Percentiles rank a stretch among this genome's conserved stretches.
Evolutionary conservation across 2,797 vertebrate genomes (phyloP).

Genomic region (Melanotaenia trifasciata): DNA sequence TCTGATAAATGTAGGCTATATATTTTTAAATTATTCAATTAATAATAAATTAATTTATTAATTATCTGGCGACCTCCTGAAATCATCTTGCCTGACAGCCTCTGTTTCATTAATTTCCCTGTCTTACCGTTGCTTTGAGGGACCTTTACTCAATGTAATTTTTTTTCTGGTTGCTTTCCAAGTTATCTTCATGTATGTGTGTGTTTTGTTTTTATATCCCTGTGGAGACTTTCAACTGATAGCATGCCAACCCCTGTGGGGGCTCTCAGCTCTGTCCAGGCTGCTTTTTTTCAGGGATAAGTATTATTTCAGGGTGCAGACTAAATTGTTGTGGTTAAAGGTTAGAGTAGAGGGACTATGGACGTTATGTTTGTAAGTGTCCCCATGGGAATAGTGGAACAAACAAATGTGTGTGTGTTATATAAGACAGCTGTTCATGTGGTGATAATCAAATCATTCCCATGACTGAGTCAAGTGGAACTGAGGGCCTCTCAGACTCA

Average conservation of each 20-base stretch:
- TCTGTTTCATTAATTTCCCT: constrained; percentile 13
- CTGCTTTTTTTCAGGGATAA: not conserved
- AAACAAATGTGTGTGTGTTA: constrained; percentile 66
- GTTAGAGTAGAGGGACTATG: not conserved
- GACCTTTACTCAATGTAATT: constrained; percentile 48
- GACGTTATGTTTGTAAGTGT: constrained; percentile 17
- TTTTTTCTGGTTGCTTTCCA: constrained; percentile 62
- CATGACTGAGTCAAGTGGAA: constrained; percentile 79
- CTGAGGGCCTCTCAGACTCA: constrained; percentile 70
- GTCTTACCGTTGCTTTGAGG: constrained; percentile 42
- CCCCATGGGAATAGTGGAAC: constrained; percentile 25
- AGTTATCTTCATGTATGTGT: constrained; percentile 42
- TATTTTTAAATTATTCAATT: too few species aligned
- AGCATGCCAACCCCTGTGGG: not conserved
- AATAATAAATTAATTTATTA: too few species aligned
- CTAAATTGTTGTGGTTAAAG: constrained; percentile 10
- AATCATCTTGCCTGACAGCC: not conserved
- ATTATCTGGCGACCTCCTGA: too few species aligned
- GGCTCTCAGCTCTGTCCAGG: not conserved
- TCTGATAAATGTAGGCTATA: too few species aligned
- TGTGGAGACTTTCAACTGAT: not conserved
- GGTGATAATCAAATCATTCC: constrained; percentile 83
- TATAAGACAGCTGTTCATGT: constrained; percentile 83
- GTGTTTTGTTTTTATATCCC: constrained; percentile 6
- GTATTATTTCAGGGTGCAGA: constrained; percentile 8